A percentile compares a stretch with the other conserved stretches of the same genome.
Conservation (phyloP, 2,113 vertebrate genomes). For the Ochotona princeps region DNA sequence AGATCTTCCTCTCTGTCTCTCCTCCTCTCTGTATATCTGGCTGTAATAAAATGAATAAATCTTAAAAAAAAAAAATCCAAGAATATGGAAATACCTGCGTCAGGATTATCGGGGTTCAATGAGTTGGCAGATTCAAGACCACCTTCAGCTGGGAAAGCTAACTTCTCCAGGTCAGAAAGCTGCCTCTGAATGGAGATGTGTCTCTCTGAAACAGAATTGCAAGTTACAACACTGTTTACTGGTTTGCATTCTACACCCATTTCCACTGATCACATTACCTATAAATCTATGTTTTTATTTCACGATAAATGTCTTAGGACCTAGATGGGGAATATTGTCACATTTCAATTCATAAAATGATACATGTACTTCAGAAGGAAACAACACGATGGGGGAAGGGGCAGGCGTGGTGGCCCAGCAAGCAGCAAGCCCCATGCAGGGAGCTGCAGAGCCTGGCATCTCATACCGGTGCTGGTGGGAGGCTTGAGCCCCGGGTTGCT, state of each 20-base stretch:
- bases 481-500: too few relatives aligned
- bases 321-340: not conserved
- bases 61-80: not conserved
- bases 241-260: not conserved
- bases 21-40: too few relatives aligned
- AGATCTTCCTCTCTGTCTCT: too few relatives aligned
- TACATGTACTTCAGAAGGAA: not conserved
- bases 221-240: constrained; percentile 56
- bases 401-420: too few relatives aligned
- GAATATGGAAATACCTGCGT: constrained; percentile 74
- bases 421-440: too few relatives aligned
- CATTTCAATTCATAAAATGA: constrained; percentile 29
- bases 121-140: constrained; percentile 74
- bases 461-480: too few relatives aligned
- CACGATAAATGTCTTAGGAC: not conserved
- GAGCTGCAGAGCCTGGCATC: too few relatives aligned
- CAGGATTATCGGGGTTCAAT: constrained; percentile 70
- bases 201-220: constrained; percentile 88
- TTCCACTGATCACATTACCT: not conserved
- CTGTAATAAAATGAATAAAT: too few relatives aligned
- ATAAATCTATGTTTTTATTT: not conserved
- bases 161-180: constrained; percentile 92
- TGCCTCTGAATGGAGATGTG: constrained; percentile 95
- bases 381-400: not conserved
- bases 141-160: constrained; percentile 91